Evolutionary conservation across 2,113 vertebrate species (phyloP), one percentile per base, ranked within the genome.

Genomic region (Cyanoderma ruficeps): DNA sequence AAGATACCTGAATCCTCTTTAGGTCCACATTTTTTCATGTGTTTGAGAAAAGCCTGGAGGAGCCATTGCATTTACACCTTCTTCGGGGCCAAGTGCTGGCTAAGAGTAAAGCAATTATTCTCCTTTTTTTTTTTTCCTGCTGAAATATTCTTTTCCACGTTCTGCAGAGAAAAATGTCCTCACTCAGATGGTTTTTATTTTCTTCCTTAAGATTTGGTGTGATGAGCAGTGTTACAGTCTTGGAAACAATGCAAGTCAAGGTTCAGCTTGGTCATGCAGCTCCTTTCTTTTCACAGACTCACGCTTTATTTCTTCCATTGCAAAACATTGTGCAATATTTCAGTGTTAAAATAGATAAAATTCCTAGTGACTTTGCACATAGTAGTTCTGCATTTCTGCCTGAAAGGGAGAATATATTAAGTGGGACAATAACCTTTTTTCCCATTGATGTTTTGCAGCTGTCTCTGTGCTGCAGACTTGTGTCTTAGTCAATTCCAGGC

Each of bases 151-250:
- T 79, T 90, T 81, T 88, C 20, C 8, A 56, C 68, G 15, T 75
- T 71, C 42, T 44, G 28, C 47, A 79, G 35, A 93, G 30, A 61
- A 87, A 70, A 89, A 83, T 27, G 9, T 65, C 25, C 70, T 69
- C 25, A 6, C 20, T 86, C 85, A 96, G 39, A 84, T 93, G 94
- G 83, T 90, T 97, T 93, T 89, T 56, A 95, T 96, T 96, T 95
- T 91, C 53, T 91, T 84, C 60, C 44, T 41, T 88, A 55, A 59
- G 35, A 15, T 33, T 92, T 81, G 56, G 60, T 92, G 23, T 0
- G 27, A 87, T 78, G 83, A 92, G 52, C 93, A 81, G 4, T 5
- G 2, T 83, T 93, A 15, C 1, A 59, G 55, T 52, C 63, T 59
- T 63, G 33, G 68, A 70, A 96, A 96, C 88, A 92, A 89, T 75